Evolutionary conservation across 2,888 invertebrate genomes (phyloP).

Genomic region (Barypeithes pellucidus): DNA sequence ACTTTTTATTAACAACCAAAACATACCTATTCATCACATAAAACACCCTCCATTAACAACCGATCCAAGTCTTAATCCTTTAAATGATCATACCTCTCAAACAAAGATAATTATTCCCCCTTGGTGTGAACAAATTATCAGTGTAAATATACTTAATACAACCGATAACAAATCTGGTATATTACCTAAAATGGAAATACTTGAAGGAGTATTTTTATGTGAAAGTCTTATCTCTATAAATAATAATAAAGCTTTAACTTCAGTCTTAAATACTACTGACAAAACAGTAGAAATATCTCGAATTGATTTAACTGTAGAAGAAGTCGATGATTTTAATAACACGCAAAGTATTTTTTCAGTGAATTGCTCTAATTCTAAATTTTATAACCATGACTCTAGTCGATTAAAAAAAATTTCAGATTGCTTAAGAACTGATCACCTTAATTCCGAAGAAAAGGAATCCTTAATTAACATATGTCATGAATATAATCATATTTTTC

Average conservation of each 20-base stretch:
- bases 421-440: not conserved
- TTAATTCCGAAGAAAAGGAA: not conserved
- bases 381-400: not conserved
- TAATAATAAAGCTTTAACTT: conserved; percentile 19
- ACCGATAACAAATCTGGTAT: too few relatives aligned
- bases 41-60: not conserved
- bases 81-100: too few relatives aligned
- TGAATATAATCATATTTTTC: conserved; percentile 28
- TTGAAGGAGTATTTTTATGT: conserved; percentile 21
- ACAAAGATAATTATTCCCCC: conserved; percentile 1
- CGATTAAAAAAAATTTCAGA: not conserved
- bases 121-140: not conserved
- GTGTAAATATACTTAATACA: not conserved
- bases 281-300: conserved; percentile 4
- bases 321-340: too few relatives aligned
- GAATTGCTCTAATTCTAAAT: not conserved
- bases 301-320: not conserved
- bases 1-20: too few relatives aligned
- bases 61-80: too few relatives aligned
- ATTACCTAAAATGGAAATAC: too few relatives aligned
- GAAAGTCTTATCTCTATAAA: not conserved
- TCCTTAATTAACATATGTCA: not conserved
- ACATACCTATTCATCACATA: not conserved
- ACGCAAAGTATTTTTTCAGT: too few relatives aligned
- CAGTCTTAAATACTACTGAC: conserved; percentile 26